Conservation (phyloP, 2,797 vertebrate species). For the Mormyrops attenuatus region DNA sequence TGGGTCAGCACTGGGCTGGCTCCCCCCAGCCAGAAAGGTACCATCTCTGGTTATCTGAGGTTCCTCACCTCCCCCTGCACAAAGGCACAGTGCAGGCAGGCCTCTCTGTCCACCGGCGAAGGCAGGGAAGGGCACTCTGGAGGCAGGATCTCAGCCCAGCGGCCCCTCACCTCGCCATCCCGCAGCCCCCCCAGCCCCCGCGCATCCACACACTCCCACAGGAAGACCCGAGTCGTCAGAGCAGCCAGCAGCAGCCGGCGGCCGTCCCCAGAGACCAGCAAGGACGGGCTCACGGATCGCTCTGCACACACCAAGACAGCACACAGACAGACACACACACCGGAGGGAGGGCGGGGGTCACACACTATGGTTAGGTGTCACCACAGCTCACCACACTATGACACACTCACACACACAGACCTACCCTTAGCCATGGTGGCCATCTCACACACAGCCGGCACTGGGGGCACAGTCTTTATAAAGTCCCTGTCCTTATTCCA, state of each 20-base stretch:
- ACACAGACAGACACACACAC: background rate
- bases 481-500: slow-evolving; percentile 87
- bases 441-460: slow-evolving; percentile 61
- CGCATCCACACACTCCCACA: slow-evolving; percentile 77
- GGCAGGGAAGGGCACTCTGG: slow-evolving; percentile 63
- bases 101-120: slow-evolving; percentile 75
- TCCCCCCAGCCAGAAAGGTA: background rate
- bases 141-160: slow-evolving; percentile 72
- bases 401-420: slow-evolving; percentile 14
- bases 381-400: background rate
- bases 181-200: slow-evolving; percentile 48
- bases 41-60: background rate
- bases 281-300: slow-evolving; percentile 51
- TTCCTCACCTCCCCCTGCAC: slow-evolving; percentile 74
- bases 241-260: slow-evolving; percentile 64
- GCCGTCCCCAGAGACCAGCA: slow-evolving; percentile 79
- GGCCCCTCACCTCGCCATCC: slow-evolving; percentile 57
- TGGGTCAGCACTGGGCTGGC: background rate
- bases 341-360: background rate
- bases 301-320: slow-evolving; percentile 44
- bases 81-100: slow-evolving; percentile 68
- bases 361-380: background rate
- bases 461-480: slow-evolving; percentile 67
- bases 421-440: slow-evolving; percentile 62
- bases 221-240: slow-evolving; percentile 66